phyloP scores from a whole-genome alignment of 53 echinoderm and acorn worm species.

The Echinometra lucunter region DNA sequence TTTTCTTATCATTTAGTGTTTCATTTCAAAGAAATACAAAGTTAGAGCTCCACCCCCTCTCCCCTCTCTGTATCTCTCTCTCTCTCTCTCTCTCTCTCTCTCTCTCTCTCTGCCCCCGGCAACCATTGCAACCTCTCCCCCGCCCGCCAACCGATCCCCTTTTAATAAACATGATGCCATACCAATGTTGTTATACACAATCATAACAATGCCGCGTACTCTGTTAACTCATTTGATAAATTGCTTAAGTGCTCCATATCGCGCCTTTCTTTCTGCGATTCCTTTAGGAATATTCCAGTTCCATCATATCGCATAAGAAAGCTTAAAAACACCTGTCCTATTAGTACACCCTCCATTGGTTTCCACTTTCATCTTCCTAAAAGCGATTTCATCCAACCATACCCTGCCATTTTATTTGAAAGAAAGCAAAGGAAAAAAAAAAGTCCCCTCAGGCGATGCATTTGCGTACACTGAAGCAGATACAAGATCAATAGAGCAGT shows the following conservation, averaged over 20 bases:
- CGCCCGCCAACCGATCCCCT: background rate
- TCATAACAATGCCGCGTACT: background rate
- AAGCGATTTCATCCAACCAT: background rate
- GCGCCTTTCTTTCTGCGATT: background rate
- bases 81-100: background rate
- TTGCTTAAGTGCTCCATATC: background rate
- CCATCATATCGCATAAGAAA: background rate
- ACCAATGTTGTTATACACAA: background rate
- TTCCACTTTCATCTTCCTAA: slow-evolving; percentile 5
- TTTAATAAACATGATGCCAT: background rate
- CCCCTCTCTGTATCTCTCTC: background rate
- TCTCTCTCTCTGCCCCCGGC: background rate
- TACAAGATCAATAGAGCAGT: background rate
- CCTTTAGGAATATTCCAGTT: background rate
- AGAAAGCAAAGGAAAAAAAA: background rate
- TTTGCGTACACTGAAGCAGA: background rate
- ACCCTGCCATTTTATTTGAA: background rate
- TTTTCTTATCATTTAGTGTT: background rate
- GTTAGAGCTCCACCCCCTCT: too few relatives aligned
- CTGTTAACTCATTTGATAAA: background rate
- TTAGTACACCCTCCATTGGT: background rate
- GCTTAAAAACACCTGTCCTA: background rate
- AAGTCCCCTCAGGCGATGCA: background rate
- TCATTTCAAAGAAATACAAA: background rate
- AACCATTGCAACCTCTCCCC: too few relatives aligned